Conservation (phyloP, 2,888 invertebrate genomes). For the Phytoseiulus persimilis region DNA sequence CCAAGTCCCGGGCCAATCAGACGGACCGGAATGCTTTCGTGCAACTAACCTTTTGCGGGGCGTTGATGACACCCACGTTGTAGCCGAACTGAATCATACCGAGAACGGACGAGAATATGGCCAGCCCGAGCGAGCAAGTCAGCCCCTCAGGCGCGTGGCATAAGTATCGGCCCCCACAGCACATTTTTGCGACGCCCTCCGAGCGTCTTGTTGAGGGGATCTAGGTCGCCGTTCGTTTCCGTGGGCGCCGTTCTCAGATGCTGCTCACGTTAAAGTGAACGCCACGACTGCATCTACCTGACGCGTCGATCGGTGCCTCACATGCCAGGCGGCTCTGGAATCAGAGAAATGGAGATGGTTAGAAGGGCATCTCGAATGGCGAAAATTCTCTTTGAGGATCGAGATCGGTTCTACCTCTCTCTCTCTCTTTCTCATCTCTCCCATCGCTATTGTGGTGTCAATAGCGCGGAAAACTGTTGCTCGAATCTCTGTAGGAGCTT, state of each 20-base stretch:
- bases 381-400: no score
- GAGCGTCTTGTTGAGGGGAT: not conserved
- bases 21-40: not conserved
- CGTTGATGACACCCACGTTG: constrained; percentile 93
- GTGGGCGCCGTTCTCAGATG: not conserved
- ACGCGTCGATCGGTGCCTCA: not conserved
- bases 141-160: constrained; percentile 28
- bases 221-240: not conserved
- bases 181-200: not conserved
- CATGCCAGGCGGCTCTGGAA: not conserved
- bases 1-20: no score
- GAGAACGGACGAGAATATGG: constrained; percentile 84
- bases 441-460: no score
- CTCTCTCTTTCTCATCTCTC: no score
- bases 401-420: no score
- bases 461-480: no score
- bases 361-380: no score
- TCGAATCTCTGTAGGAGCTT: no score
- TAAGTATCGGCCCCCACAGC: constrained; percentile 6
- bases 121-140: constrained; percentile 85
- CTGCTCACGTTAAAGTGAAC: not conserved
- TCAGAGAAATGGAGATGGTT: not conserved
- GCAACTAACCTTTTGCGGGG: constrained; percentile 66
- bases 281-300: not conserved
- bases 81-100: constrained; percentile 94